Conservation (phyloP, 1,140 invertebrate species). For the Apis florea region DNA sequence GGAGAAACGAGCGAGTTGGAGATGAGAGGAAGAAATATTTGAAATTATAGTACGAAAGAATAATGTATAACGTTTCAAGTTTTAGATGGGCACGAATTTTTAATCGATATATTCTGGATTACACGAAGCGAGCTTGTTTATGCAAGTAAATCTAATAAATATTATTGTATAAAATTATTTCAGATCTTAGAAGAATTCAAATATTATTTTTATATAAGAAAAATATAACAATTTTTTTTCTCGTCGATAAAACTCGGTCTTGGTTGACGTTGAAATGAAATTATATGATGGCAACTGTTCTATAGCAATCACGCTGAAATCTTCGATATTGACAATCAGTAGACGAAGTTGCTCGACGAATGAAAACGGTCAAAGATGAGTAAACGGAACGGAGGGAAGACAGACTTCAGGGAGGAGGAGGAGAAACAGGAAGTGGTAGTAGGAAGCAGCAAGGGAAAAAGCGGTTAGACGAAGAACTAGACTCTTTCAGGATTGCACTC, state of each 20-base stretch:
- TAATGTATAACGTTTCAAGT: too few relatives aligned
- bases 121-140: too few relatives aligned
- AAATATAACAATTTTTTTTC: too few relatives aligned
- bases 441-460: constrained; percentile 24
- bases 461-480: constrained; percentile 49
- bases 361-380: constrained; percentile 18
- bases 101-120: too few relatives aligned
- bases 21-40: too few relatives aligned
- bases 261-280: constrained; percentile 51
- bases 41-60: too few relatives aligned
- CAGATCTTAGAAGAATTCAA: too few relatives aligned
- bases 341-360: neutral
- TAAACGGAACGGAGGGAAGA: neutral
- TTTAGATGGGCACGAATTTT: too few relatives aligned
- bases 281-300: constrained; percentile 2
- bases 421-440: neutral
- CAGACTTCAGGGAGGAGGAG: neutral
- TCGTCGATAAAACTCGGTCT: constrained; percentile 26
- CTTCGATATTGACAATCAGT: neutral
- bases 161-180: too few relatives aligned
- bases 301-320: constrained; percentile 49
- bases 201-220: too few relatives aligned
- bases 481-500: constrained; percentile 56
- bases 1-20: too few relatives aligned
- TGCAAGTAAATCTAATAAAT: too few relatives aligned